A percentile compares a stretch with the other conserved stretches of the same genome.
Evolutionary conservation across 2,888 invertebrate genomes (phyloP).

Genomic region (Lochmaea capreae): DNA sequence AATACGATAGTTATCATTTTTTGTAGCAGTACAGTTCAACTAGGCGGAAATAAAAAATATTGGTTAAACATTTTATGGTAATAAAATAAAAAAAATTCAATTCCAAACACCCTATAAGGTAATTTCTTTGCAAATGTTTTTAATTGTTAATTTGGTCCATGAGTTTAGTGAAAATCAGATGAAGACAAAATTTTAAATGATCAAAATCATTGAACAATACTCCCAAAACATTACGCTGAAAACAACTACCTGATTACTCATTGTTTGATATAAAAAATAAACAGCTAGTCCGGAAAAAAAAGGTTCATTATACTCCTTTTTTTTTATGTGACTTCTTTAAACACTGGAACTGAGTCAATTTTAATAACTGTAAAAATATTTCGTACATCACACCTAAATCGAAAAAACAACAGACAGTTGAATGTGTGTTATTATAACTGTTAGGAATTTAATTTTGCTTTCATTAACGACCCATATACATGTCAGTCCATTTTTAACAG

Average conservation of each 20-base stretch:
- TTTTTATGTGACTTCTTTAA: not conserved
- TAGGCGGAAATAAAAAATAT: not conserved
- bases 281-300: slow-evolving; percentile 6
- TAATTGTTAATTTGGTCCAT: too few species aligned
- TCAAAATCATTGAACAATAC: not conserved
- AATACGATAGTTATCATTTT: not conserved
- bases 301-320: slow-evolving; percentile 17
- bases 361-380: slow-evolving; percentile 11
- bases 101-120: too few species aligned
- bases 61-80: too few species aligned
- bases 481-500: too few species aligned
- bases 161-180: too few species aligned
- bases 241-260: not conserved
- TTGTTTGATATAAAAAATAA: not conserved
- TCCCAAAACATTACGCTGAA: not conserved
- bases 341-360: slow-evolving; percentile 14
- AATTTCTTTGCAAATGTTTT: too few species aligned
- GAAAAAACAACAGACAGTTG: not conserved
- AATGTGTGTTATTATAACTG: not conserved
- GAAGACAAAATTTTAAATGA: too few species aligned
- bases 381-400: not conserved
- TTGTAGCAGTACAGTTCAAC: not conserved
- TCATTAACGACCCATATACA: too few species aligned
- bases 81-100: too few species aligned
- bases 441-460: not conserved